phyloP scores from a whole-genome alignment of 2,113 vertebrate species.

The Origma solitaria region DNA sequence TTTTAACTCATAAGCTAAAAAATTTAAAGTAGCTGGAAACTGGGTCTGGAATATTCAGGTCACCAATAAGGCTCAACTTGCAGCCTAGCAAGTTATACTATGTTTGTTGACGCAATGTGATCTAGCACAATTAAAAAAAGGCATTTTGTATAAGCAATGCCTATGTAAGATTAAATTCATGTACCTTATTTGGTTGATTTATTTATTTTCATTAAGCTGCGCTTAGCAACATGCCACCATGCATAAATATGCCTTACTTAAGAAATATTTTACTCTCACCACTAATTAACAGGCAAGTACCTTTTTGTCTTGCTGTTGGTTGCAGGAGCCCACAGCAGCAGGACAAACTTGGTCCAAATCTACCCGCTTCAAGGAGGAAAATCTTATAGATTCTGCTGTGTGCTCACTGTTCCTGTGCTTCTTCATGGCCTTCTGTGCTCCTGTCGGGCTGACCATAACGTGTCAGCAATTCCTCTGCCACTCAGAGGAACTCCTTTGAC shows the following conservation, averaged over 20 bases:
- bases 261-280: not conserved
- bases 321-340: not conserved
- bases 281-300: not conserved
- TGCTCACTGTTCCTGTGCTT: not conserved
- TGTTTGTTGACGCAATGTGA: not conserved
- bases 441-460: not conserved
- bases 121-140: not conserved
- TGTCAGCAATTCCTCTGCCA: not conserved
- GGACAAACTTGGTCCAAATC: not conserved
- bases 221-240: not conserved
- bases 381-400: not conserved
- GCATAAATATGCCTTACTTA: not conserved
- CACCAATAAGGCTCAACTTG: not conserved
- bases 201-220: not conserved
- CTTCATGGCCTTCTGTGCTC: not conserved
- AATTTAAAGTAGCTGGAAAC: not conserved
- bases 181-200: not conserved
- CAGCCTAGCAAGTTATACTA: accelerated
- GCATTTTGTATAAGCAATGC: not conserved
- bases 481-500: not conserved
- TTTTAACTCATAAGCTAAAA: not conserved
- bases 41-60: not conserved
- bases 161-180: not conserved
- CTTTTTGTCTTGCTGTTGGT: not conserved
- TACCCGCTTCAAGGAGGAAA: not conserved